Evolutionary conservation across 2,797 vertebrate genomes (phyloP), one percentile per base, ranked within the genome.

Genomic region (Sebastes cheni): DNA sequence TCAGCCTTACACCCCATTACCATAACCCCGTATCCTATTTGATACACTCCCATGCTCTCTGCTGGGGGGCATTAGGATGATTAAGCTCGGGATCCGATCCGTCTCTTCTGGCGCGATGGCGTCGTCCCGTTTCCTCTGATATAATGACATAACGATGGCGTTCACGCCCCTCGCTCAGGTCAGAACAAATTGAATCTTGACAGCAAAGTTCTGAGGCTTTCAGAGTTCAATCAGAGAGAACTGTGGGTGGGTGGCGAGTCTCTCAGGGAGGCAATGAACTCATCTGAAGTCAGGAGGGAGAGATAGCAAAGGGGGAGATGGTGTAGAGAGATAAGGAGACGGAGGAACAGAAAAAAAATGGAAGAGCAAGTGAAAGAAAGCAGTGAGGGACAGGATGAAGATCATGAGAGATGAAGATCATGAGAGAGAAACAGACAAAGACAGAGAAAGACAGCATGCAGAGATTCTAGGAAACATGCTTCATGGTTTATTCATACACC

Each of bases 41-140:
- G 85, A 89, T 84, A 80, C 80, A 82, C 39, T 75, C 30, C 42
- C 42, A 18, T 8, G 73, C 72, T 84, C 77, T 71, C 65, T 87
- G 89, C 90, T 91, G 72, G 85, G 89, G 93, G 91, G 89, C 85
- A 93, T 92, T 78, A 74, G 68, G 79, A 88, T 92, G 85, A 91
- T 91, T 87, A 68, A 3, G 50, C 85, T 88, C 64, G 67, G 50
- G 60, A 91, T 88, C 39, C 1, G 59, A 82, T 86, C 36, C 1
- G 46, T 82, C 82, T 87, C 55, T 60, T 70, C 71, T 23, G 8
- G 55, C 0, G 11, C 5, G 32, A 79, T 73, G 70, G 25, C 14
- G 32, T 71, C 23, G 3, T 75, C 77, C 62, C 10, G 1, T 85
- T 88, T 88, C 69, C 56, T 62, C 54, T 75, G 27, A 59, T 85